Conservation (phyloP, 2,113 vertebrate species). For the Cyprinodon brontotheroides region DNA sequence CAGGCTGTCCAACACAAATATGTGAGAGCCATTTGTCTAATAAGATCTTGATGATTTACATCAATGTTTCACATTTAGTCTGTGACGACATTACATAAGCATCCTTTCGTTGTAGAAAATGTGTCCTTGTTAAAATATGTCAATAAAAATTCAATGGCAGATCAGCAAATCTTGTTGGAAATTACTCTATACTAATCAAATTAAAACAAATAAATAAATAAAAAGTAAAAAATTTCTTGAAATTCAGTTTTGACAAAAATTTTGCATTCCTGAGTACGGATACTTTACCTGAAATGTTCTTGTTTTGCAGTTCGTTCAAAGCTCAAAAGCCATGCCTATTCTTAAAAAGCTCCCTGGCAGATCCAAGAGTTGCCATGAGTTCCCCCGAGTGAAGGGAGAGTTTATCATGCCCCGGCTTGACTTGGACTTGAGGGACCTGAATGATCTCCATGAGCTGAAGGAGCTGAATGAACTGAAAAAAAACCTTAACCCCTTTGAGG, state of each 20-base stretch:
- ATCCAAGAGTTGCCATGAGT: constrained; percentile 76
- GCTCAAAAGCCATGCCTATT: constrained; percentile 81
- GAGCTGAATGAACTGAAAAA: constrained; percentile 73
- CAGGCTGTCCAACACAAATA: not conserved
- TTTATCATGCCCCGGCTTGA: constrained; percentile 80
- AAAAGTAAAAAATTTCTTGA: not conserved
- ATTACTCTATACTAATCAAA: not conserved
- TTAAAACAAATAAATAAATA: not conserved
- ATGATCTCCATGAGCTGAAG: constrained; percentile 68
- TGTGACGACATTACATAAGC: not conserved
- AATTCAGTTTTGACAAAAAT: not conserved
- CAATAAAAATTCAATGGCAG: not conserved
- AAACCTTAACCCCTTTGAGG: constrained; percentile 85
- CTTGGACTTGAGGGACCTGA: constrained; percentile 66
- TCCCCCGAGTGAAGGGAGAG: constrained; percentile 70
- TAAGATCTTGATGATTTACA: not conserved
- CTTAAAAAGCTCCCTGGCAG: constrained; percentile 82
- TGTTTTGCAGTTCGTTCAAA: constrained; percentile 55
- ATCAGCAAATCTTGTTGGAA: not conserved
- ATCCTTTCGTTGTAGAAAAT: not conserved
- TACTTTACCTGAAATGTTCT: not conserved
- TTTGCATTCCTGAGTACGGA: not conserved
- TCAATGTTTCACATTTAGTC: not conserved
- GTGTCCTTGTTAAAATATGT: not conserved
- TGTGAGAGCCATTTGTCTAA: not conserved